Evolutionary conservation across 2,888 invertebrate genomes (phyloP).

Genomic region (Vanessa cardui): DNA sequence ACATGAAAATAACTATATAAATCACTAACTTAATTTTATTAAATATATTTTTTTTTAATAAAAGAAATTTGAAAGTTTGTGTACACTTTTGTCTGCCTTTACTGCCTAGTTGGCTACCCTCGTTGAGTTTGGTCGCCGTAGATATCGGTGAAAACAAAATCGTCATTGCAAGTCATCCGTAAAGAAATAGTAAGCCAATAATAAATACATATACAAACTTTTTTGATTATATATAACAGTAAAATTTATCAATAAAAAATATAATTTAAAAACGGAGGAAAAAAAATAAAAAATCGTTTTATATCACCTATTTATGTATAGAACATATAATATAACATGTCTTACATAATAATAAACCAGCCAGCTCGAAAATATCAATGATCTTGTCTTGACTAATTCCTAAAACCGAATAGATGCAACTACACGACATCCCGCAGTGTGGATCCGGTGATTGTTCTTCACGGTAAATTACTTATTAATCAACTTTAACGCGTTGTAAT

Average conservation of each 20-base stretch:
- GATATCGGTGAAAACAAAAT: too few species aligned
- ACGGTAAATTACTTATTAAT: neutral
- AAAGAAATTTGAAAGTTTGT: too few species aligned
- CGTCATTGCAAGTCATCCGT: too few species aligned
- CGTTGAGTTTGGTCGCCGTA: too few species aligned
- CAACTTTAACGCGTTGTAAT: neutral
- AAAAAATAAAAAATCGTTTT: neutral
- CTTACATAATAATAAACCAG: neutral
- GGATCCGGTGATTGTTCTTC: constrained; percentile 44
- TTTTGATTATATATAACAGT: too few species aligned
- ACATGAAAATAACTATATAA: too few species aligned
- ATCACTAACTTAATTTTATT: too few species aligned
- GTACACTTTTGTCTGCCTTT: too few species aligned
- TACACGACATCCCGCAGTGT: constrained; percentile 41
- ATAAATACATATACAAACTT: too few species aligned
- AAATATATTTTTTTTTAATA: too few species aligned
- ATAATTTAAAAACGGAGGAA: neutral
- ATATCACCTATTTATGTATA: neutral
- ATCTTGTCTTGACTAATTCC: constrained; percentile 26
- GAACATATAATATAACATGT: neutral
- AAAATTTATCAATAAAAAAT: neutral
- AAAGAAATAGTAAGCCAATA: too few species aligned
- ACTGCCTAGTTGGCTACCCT: too few species aligned
- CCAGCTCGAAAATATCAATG: constrained; percentile 21
- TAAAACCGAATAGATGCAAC: constrained; percentile 30